Evolutionary conservation across 2,797 vertebrate species (phyloP).

Genomic region (Poeciliopsis infans): DNA sequence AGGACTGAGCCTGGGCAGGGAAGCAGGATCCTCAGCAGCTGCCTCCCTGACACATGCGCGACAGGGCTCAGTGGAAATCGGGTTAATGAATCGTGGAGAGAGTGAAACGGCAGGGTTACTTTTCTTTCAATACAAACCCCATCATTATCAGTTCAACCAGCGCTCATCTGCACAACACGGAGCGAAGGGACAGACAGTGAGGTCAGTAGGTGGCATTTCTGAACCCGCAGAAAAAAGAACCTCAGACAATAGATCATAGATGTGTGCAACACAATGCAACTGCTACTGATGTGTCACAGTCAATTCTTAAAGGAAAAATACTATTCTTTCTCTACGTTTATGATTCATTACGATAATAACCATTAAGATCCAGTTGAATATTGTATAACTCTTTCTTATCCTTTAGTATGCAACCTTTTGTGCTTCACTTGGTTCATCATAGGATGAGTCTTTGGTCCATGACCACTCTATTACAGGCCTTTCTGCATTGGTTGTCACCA

Average conservation of each 20-base stretch:
- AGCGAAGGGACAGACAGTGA: constrained; percentile 44
- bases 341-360: constrained; percentile 39
- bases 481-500: constrained; percentile 76
- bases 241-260: constrained; percentile 66
- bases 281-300: constrained; percentile 49
- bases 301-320: constrained; percentile 42
- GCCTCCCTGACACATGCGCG: constrained; percentile 80
- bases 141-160: constrained; percentile 66
- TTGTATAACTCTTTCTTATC: constrained; percentile 13
- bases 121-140: constrained; percentile 65
- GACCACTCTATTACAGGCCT: constrained; percentile 73
- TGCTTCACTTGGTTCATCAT: constrained; percentile 36
- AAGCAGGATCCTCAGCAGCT: constrained; percentile 60
- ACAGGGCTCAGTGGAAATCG: constrained; percentile 78
- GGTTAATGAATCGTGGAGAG: constrained; percentile 77
- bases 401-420: neutral
- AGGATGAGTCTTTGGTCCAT: constrained; percentile 57
- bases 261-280: constrained; percentile 53
- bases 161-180: constrained; percentile 46
- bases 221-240: constrained; percentile 56
- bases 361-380: constrained; percentile 17
- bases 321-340: constrained; percentile 33
- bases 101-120: constrained; percentile 61
- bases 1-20: constrained; percentile 27
- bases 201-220: constrained; percentile 65